Base-by-base conservation (phyloP, 2,888 invertebrate genomes). In the Drosophila quinaria region DNA sequence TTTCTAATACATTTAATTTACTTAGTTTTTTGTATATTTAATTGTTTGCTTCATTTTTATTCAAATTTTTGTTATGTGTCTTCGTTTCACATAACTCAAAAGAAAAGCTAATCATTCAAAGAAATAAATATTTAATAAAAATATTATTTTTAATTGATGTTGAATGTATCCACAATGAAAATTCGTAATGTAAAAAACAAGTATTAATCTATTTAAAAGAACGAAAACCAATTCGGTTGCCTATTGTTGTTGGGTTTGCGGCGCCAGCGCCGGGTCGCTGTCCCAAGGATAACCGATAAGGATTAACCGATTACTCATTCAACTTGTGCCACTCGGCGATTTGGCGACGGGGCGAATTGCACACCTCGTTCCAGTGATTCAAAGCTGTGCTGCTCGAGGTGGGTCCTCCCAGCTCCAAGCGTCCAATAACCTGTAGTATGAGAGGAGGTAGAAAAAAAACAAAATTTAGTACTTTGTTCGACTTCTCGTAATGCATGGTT, bases 281-380 rank as follows among this genome's bases (percentile, higher is more conserved):
- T 35, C 44, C 58, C 61, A 42, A 42, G 3, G 3, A 59, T 47
- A 22, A 22, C 22, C 22, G 56, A 71, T 63, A 64, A 46, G 44
- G 37, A 33, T 51, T 5, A 47, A 35, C 35, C 63, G 49, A 54
- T 87, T 95, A 98, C 95, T 98, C 98, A 93, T 97, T 96, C 89
- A 99, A 95, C 94, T 98, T 98, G 95, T 99, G 99, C 99, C 99
- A 99, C 94, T 99, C 98, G 78, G 99, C 99, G 92, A 99, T 98
- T 94, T 99, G 99, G 80, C 99, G 96, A 85, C 98, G 95, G 56
- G 99, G 98, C 81, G 98, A 98, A 92, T 97, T 98, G 94, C 98
- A 97, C 82, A 99, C 98, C 94, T 99, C 98, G 91, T 97, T 97
- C 99, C 99, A 99, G 93, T 99, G 99, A 91, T 97, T 97, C 19